Base-by-base conservation (phyloP, 2,113 vertebrate species). In the Ceyx cyanopectus region DNA sequence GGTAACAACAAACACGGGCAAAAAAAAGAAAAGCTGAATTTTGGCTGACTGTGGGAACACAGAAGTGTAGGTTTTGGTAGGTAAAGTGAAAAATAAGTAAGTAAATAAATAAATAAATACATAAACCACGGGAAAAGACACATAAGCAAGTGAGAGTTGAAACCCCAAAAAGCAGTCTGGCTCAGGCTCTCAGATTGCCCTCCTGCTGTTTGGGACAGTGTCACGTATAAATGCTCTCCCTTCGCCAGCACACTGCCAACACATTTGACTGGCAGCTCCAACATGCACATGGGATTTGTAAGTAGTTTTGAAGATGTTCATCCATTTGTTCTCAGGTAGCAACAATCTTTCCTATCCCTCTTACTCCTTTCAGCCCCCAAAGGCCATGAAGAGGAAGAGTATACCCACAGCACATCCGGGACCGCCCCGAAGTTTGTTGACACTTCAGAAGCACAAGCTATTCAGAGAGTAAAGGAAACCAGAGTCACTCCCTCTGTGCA, bases 1-100 rank as follows among this genome's bases (percentile, higher is more conserved):
- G 68, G 37, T 82, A 92, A 85, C 57, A 92, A 94, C 74, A 94
- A 84, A 94, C 60, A 87, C 14, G 91, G 18, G 26, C 56, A 92
- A 79, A 84, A 89, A 76, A 76, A 20, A 74, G 43, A 34, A 87
- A 82, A 76, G 51, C 41, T 82, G 56, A 22, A 56, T 80, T 90
- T 84, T 90, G 80, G 10, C 43, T 77, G 60, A 51, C 56, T 77
- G 11, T 4, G 1, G 43, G 73, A 29, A 80, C 45, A 46, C 40
- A 80, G 72, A 77, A 79, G 34, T 1, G 2, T 30, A 75, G 74
- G 23, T 68, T 73, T 72, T 26, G 20, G 58, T 9, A 94, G 84
- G 66, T 93, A 56, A 89, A 87, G 26, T 24, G 16, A 87, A 85
- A 92, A 77, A 37, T 37, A 37, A 37, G 37, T 37, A 37, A 37